phyloP scores from a whole-genome alignment of 2,888 invertebrate genomes.

The Oscheius sp. region DNA sequence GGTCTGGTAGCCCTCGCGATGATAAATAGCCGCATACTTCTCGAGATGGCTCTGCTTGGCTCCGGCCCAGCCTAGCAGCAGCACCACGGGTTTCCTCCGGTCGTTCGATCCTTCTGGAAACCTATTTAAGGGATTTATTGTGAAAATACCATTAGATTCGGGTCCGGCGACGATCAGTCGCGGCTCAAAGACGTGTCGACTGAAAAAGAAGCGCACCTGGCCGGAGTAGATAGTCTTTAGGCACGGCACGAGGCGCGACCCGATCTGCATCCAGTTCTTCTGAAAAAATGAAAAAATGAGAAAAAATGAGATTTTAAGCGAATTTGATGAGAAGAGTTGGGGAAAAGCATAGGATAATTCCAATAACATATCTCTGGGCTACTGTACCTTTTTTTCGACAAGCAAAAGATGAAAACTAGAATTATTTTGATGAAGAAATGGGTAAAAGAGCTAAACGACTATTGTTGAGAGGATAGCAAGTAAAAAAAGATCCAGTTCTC shows the following conservation, averaged over 20 bases:
- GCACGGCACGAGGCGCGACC: slow-evolving; percentile 1
- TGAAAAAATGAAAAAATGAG: background rate
- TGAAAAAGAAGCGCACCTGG: slow-evolving; percentile 31
- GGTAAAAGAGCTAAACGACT: no score
- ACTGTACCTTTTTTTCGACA: no score
- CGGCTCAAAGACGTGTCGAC: slow-evolving; percentile 37
- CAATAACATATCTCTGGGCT: no score
- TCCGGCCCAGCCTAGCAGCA: slow-evolving; percentile 58
- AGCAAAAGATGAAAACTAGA: no score
- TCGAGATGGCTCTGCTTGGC: slow-evolving; percentile 52
- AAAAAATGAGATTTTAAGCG: no score
- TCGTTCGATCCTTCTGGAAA: slow-evolving; percentile 24
- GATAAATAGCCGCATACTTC: slow-evolving; percentile 57
- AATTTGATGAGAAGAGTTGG: no score
- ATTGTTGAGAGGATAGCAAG: no score
- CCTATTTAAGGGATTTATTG: slow-evolving; percentile 3
- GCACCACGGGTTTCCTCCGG: slow-evolving; percentile 49
- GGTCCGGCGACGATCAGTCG: slow-evolving; percentile 25
- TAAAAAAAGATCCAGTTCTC: no score
- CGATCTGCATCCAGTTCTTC: slow-evolving; percentile 13
- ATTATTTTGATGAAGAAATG: no score
- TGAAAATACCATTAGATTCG: background rate
- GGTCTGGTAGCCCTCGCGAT: slow-evolving; percentile 51
- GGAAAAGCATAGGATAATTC: no score
- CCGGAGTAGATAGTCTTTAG: background rate